Evolutionary conservation across 2,113 vertebrate genomes (phyloP), one percentile per base, ranked within the genome.

Genomic region (Pteropus alecto): DNA sequence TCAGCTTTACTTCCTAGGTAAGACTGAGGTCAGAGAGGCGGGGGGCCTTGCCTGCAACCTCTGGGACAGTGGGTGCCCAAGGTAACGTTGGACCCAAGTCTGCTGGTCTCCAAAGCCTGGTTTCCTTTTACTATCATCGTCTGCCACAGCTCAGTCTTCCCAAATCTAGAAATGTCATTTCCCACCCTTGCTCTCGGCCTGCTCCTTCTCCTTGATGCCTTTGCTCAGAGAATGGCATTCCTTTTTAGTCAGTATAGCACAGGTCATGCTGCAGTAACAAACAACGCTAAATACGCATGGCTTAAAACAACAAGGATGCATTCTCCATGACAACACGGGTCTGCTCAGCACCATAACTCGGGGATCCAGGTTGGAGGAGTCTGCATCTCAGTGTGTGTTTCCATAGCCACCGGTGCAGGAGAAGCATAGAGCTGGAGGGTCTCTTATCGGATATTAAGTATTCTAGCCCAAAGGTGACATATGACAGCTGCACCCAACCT

Each of bases 331-430:
- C 51, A 35, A 38, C 9, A 0, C 3, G 3, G 41, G 21, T 4
- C 41, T 16, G 15, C 33, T 14, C 2, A 0, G 21, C 38, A 26
- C 0, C 9, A 1, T 51, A 56, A 10, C 43, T 65, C 3, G 18
- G 19, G 22, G 19, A 5, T 26, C 71, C 60, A 38, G 12, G 21
- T 46, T 16, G 83, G 28, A 26, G 43, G 41, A 22, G 24, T 38
- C 15, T 63, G 30, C 68, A 56, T 14, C 38, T 60, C 46, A n/a
- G 7, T 0, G 1, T 0, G 3, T 4, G 18, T 38, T 93, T 78
- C 33, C 26, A 21, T 28, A 33, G 4, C 18, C 71, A 33, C n/a
- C 38, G 18, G 21, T 22, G 5, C 33, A 30, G 18, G 48, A 48
- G 22, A n/a, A 18, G 38, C 8, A 0, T 0, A 7, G 9, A 84